Conservation (phyloP, 2,113 vertebrate species). For the Xerus inauris region DNA sequence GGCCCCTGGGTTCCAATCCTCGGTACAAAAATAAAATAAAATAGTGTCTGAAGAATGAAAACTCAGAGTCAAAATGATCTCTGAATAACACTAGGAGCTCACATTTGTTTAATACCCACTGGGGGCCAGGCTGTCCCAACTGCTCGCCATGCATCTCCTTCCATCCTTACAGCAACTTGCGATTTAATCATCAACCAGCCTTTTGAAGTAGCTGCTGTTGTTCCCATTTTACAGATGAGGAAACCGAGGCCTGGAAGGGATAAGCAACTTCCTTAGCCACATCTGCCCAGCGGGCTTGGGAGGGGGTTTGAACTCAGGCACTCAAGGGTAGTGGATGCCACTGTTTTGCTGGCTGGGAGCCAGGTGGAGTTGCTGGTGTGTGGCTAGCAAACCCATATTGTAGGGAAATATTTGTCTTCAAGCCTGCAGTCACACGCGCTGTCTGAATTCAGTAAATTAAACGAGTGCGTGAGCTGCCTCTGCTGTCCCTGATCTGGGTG, state of each 20-base stretch:
- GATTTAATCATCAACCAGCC: background rate
- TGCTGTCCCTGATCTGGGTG: background rate
- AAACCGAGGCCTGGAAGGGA: background rate
- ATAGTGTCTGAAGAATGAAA: background rate
- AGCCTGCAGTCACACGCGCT: fast-evolving
- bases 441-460: background rate
- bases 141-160: background rate
- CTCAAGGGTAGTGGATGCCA: background rate
- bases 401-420: background rate
- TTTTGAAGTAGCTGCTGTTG: background rate
- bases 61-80: background rate
- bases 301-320: background rate
- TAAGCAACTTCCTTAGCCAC: background rate
- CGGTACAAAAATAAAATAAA: too few species aligned
- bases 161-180: background rate
- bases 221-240: background rate
- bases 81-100: background rate
- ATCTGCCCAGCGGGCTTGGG: too few species aligned
- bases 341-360: background rate
- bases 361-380: background rate
- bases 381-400: background rate
- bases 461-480: background rate
- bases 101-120: background rate
- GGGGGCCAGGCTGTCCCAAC: background rate
- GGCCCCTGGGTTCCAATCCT: too few species aligned